Evolutionary conservation across 2,797 vertebrate species (phyloP).

Genomic region (Trachops cirrhosus): DNA sequence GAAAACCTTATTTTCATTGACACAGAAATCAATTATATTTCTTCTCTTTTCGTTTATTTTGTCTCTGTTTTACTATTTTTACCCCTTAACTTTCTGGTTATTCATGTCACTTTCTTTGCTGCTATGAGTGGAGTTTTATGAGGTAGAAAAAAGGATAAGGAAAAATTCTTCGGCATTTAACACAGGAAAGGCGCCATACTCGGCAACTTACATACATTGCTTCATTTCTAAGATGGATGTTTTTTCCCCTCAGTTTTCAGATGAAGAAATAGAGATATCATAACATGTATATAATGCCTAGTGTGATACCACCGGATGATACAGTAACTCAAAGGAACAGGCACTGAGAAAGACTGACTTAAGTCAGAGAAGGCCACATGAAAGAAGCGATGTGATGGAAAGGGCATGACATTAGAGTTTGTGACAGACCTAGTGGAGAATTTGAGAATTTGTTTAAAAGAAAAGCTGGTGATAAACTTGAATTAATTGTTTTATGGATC

Average conservation of each 20-base stretch:
- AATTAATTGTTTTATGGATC: not conserved
- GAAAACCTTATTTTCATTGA: not conserved
- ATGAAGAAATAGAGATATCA: not conserved
- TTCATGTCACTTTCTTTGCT: not conserved
- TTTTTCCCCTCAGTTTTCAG: not conserved
- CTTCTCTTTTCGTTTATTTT: not conserved
- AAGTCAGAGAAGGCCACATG: not conserved
- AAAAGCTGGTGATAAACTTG: not conserved
- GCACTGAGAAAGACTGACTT: not conserved
- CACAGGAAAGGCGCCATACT: not conserved
- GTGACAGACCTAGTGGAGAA: not conserved
- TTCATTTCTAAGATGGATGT: not conserved
- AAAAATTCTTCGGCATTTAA: not conserved
- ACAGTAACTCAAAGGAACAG: not conserved
- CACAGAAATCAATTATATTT: not conserved
- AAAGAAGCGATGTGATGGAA: not conserved
- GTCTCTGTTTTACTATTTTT: not conserved
- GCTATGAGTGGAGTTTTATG: not conserved
- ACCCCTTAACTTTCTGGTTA: not conserved
- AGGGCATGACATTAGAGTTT: not conserved
- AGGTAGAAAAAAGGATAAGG: not conserved
- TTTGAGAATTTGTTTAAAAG: not conserved
- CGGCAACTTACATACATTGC: not conserved
- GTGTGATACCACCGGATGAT: no score
- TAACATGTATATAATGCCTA: not conserved